Evolutionary conservation across 2,797 vertebrate genomes (phyloP).

Genomic region (Xiphophorus birchmanni): DNA sequence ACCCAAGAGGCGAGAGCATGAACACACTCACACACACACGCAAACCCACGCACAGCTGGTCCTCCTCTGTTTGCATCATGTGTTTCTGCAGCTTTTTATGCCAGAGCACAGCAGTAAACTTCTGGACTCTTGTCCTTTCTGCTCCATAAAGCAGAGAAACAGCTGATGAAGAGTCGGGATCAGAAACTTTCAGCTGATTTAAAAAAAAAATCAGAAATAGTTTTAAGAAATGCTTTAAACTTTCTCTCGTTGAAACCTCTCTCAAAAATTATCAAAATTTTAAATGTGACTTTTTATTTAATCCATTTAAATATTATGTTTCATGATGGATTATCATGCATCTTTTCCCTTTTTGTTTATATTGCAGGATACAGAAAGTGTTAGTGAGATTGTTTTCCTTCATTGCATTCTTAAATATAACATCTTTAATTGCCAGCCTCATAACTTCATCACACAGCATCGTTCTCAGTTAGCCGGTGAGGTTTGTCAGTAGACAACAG

Average conservation of each 20-base stretch:
- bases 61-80: not conserved
- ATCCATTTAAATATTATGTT: not conserved
- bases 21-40: not conserved
- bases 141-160: constrained; percentile 18
- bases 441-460: not conserved
- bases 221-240: not conserved
- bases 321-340: too few species aligned
- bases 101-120: constrained; percentile 23
- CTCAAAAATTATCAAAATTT: not conserved
- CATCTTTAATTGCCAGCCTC: not conserved
- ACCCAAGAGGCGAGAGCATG: constrained; percentile 62
- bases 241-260: not conserved
- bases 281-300: not conserved
- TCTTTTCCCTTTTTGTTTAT: not conserved
- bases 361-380: not conserved
- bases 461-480: not conserved
- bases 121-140: constrained; percentile 25
- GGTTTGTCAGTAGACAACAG: not conserved
- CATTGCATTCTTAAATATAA: not conserved
- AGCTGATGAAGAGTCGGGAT: not conserved
- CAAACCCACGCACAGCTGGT: not conserved
- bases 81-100: not conserved
- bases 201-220: not conserved
- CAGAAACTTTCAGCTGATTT: not conserved
- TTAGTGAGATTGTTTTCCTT: not conserved